phyloP scores from a whole-genome alignment of 1,140 invertebrate species.

The Gyrodactylus bullatarudis region DNA sequence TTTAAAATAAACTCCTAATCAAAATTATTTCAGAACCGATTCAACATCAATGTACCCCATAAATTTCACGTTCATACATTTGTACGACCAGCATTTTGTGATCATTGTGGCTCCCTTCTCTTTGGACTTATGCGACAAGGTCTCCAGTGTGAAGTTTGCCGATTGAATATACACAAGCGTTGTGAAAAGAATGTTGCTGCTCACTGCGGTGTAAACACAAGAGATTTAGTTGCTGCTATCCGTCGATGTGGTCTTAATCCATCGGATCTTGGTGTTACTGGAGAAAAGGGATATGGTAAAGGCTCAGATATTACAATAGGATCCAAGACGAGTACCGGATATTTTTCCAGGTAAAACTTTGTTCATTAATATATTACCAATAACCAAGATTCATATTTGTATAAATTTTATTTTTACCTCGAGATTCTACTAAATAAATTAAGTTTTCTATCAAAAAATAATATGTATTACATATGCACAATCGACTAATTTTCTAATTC shows the following conservation, averaged over 20 bases:
- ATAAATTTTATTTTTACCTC: no score
- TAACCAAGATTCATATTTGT: not conserved
- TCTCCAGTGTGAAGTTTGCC: conserved; percentile 49
- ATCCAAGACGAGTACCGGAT: not conserved
- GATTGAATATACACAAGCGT: conserved; percentile 86
- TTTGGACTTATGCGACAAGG: conserved; percentile 87
- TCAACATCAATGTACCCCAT: conserved; percentile 92
- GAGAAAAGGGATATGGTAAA: not conserved
- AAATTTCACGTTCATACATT: conserved; percentile 50
- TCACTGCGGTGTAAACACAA: conserved; percentile 89
- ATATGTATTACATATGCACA: no score
- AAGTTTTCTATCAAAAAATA: no score
- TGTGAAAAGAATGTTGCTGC: conserved; percentile 96
- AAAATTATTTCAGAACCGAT: conserved; percentile 34
- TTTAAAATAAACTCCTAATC: no score
- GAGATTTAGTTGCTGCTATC: conserved; percentile 47
- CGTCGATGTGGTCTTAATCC: conserved; percentile 1
- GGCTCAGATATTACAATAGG: not conserved
- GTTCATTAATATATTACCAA: not conserved
- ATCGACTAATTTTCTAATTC: no score
- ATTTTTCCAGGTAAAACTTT: not conserved
- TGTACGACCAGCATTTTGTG: conserved; percentile 89
- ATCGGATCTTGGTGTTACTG: conserved; percentile 5
- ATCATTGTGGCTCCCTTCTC: conserved; percentile 78
- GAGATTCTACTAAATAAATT: no score